Conservation (phyloP, 2,113 vertebrate genomes). For the Osmerus mordax region DNA sequence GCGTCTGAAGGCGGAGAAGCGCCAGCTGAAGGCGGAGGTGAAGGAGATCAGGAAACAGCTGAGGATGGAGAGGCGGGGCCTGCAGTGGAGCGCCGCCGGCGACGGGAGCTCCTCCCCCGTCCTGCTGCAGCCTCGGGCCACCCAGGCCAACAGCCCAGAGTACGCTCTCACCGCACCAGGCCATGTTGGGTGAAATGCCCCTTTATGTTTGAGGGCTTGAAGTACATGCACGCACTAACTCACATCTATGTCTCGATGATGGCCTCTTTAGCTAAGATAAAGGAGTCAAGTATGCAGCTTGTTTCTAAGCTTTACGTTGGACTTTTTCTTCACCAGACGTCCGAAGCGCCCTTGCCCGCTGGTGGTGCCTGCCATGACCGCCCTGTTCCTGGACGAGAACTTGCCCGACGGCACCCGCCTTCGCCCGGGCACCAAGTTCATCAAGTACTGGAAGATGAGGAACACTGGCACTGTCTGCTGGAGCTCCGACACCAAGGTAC, state of each 20-base stretch:
- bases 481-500: slow-evolving; percentile 86
- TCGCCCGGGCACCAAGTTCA: slow-evolving; percentile 88
- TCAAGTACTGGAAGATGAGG: slow-evolving; percentile 97
- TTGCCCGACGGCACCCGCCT: slow-evolving; percentile 90
- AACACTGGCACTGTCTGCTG: slow-evolving; percentile 89
- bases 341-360: slow-evolving; percentile 80
- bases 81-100: slow-evolving; percentile 80
- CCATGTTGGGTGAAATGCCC: not conserved
- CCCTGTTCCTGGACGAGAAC: slow-evolving; percentile 93
- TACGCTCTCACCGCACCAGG: slow-evolving; percentile 33
- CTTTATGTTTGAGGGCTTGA: not conserved
- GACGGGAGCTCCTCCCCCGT: slow-evolving; percentile 73
- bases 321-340: slow-evolving; percentile 60
- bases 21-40: slow-evolving; percentile 91
- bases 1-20: slow-evolving; percentile 90
- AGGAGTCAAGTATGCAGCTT: not conserved
- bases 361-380: slow-evolving; percentile 83
- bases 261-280: not conserved
- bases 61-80: slow-evolving; percentile 87
- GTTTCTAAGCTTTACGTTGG: not conserved
- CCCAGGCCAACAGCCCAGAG: slow-evolving; percentile 73
- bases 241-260: not conserved
- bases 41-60: slow-evolving; percentile 94
- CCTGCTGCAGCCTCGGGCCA: slow-evolving; percentile 70
- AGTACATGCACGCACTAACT: not conserved